Conservation (phyloP, 2,113 vertebrate species). For the Centropus unirufus region DNA sequence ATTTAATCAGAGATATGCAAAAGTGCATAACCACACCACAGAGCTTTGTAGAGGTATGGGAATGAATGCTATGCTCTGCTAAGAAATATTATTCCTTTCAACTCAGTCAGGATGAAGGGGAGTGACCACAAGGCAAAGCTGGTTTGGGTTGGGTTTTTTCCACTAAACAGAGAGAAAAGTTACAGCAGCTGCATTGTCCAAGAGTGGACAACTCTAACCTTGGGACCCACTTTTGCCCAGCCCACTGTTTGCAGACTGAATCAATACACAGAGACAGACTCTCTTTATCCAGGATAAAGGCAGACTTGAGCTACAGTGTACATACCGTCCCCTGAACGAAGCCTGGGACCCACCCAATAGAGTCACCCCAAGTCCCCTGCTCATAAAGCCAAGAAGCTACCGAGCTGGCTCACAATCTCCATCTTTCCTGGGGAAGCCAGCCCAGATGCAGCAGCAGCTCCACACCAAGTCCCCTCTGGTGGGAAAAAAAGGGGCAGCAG, state of each 20-base stretch:
- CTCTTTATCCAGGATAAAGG: not conserved
- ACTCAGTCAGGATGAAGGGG: not conserved
- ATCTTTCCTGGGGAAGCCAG: fast-evolving
- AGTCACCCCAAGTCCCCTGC: not conserved
- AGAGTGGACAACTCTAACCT: not conserved
- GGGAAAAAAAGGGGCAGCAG: not conserved
- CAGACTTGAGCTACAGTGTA: not conserved
- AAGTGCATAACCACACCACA: not conserved
- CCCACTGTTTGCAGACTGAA: not conserved
- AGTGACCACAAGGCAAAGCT: not conserved
- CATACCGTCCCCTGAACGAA: not conserved
- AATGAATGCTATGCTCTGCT: not conserved
- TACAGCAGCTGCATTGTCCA: not conserved
- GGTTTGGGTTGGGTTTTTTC: not conserved
- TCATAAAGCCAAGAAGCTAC: not conserved
- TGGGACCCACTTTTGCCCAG: not conserved
- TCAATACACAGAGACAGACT: not conserved
- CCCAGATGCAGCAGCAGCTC: fast-evolving
- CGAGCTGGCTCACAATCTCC: not conserved
- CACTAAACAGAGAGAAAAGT: not conserved
- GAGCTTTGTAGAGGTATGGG: not conserved
- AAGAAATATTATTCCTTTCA: not conserved
- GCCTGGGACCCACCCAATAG: not conserved
- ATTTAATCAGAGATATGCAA: not conserved
- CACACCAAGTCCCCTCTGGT: fast-evolving